Conservation (phyloP, 2,797 vertebrate genomes). For the Coluber constrictor region DNA sequence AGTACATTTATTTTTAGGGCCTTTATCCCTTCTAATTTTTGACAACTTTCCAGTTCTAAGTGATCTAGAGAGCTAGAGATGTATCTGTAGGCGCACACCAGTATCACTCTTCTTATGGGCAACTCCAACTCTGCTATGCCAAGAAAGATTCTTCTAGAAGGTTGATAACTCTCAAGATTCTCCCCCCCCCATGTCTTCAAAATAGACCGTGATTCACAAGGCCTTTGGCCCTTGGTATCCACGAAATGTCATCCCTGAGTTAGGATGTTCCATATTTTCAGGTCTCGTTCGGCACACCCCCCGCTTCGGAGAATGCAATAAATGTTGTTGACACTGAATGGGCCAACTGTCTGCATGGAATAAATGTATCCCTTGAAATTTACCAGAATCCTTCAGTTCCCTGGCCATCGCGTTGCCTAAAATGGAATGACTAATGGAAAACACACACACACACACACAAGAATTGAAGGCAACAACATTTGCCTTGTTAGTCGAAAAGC, state of each 20-base stretch:
- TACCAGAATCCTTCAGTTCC: not conserved
- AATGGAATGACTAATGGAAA: not conserved
- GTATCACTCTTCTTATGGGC: not conserved
- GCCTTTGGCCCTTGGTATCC: not conserved
- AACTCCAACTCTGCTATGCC: not conserved
- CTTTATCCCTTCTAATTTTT: not conserved
- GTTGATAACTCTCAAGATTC: not conserved
- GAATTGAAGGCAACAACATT: not conserved
- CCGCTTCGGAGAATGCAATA: not conserved
- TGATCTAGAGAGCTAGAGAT: not conserved
- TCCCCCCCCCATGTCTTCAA: not conserved
- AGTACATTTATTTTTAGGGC: constrained; percentile 1
- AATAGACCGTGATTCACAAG: not conserved
- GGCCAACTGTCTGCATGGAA: not conserved
- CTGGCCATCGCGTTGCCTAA: not conserved
- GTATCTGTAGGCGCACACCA: not conserved
- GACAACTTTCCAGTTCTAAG: not conserved
- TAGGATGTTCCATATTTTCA: not conserved
- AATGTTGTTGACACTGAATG: not conserved
- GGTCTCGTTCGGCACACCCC: not conserved
- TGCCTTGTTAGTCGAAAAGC: not conserved
- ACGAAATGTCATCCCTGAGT: not conserved
- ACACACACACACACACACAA: too few species aligned
- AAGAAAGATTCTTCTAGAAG: too few species aligned
- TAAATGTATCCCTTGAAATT: not conserved